A percentile compares a stretch with the other conserved stretches of the same genome.
Conservation (phyloP, 2,888 invertebrate species). For the Ellobium chinense region DNA sequence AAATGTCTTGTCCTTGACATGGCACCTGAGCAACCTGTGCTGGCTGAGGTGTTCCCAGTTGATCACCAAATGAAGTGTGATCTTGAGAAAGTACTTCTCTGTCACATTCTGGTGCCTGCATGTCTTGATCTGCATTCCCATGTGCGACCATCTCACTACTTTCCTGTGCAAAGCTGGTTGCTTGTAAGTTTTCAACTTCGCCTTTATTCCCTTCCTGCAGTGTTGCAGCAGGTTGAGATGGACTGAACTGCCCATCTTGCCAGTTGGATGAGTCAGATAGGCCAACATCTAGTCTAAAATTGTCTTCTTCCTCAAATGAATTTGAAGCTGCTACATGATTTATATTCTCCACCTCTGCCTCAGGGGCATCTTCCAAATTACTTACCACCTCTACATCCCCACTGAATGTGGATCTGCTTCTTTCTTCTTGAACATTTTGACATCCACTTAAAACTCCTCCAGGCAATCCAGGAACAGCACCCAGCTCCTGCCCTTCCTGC, state of each 20-base stretch:
- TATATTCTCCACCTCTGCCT: constrained; percentile 31
- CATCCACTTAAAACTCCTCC: not conserved
- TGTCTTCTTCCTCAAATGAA: constrained; percentile 23
- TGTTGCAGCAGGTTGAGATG: not conserved
- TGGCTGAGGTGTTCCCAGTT: not conserved
- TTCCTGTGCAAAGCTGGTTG: not conserved
- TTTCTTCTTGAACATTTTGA: not conserved
- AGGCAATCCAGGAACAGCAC: not conserved
- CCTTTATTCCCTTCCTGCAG: not conserved
- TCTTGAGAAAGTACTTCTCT: constrained; percentile 14
- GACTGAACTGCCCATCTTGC: not conserved
- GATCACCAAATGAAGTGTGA: not conserved
- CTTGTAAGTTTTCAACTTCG: too few species aligned
- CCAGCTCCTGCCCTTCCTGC: not conserved
- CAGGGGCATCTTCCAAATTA: constrained; percentile 34
- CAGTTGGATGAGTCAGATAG: not conserved
- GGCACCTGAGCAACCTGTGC: not conserved
- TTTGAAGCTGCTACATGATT: not conserved
- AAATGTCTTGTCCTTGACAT: not conserved
- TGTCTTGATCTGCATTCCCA: constrained; percentile 7
- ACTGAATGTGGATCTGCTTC: not conserved
- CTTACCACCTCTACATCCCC: constrained; percentile 25
- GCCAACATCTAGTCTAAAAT: not conserved
- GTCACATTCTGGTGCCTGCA: constrained; percentile 45
- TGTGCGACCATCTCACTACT: not conserved